A percentile compares a stretch with the other conserved stretches of the same genome.
phyloP scores from a whole-genome alignment of 2,113 vertebrate species.

The Halcyon malimbica region DNA sequence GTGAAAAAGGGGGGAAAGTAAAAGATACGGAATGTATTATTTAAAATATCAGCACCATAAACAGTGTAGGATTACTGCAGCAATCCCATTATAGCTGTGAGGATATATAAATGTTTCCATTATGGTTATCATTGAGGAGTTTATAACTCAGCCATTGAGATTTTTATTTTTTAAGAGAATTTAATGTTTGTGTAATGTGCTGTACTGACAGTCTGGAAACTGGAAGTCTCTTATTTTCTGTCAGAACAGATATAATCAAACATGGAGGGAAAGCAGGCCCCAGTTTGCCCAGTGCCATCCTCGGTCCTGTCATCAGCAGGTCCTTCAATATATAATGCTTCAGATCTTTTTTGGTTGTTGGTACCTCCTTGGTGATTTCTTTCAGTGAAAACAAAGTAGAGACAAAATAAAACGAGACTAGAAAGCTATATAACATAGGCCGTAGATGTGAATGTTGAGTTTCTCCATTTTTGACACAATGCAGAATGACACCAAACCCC shows the following conservation, averaged over 20 bases:
- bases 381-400: background rate
- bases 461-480: background rate
- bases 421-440: background rate
- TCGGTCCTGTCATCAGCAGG: background rate
- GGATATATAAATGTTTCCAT: background rate
- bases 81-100: background rate
- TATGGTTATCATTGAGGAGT: background rate
- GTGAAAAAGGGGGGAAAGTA: constrained; percentile 5
- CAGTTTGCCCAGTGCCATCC: background rate
- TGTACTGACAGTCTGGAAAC: background rate
- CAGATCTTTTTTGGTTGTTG: background rate
- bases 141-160: background rate
- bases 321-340: background rate
- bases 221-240: background rate
- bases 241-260: background rate
- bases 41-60: constrained; percentile 54
- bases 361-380: background rate
- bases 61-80: constrained; percentile 29
- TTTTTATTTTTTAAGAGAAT: constrained; percentile 46
- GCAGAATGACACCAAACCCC: background rate
- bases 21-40: constrained; percentile 19
- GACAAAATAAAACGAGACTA: background rate
- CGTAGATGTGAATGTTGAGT: background rate
- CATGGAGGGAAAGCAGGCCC: background rate
- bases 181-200: constrained; percentile 46